These are phyloP conservation scores for Poeciliopsis turneri DNA, from an alignment of 2,797 vertebrate genomes.

Conservation along the genomic window DNA sequence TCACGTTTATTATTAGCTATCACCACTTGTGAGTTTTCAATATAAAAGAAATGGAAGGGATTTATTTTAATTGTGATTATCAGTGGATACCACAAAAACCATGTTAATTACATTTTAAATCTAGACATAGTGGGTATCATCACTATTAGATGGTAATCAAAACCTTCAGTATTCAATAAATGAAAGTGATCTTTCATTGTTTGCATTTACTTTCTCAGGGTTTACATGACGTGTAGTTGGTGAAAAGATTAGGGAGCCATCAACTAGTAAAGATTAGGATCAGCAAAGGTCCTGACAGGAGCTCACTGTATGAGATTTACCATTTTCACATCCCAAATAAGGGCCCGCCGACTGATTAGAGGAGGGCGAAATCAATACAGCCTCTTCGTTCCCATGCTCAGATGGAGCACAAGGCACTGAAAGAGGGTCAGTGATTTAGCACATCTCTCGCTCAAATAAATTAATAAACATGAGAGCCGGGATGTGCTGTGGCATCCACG, in stretches of 20 bases:
- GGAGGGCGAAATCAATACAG: conserved; percentile 74
- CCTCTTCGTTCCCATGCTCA: conserved; percentile 71
- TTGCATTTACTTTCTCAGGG: conserved; percentile 42
- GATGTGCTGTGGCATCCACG: conserved; percentile 38
- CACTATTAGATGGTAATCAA: conserved; percentile 15
- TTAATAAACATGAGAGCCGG: conserved; percentile 75
- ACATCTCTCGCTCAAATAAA: conserved; percentile 55
- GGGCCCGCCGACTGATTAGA: conserved; percentile 68
- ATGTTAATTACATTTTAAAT: not conserved
- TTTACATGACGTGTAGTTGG: conserved; percentile 61
- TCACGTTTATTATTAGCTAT: not conserved
- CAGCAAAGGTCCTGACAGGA: conserved; percentile 65
- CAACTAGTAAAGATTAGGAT: conserved; percentile 68
- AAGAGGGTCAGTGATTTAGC: conserved; percentile 76
- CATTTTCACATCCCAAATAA: conserved; percentile 67
- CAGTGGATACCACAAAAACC: not conserved
- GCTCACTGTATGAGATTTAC: conserved; percentile 70
- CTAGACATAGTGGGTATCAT: not conserved
- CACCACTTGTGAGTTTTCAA: not conserved
- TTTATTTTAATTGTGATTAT: too few relatives aligned
- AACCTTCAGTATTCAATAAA: conserved; percentile 26
- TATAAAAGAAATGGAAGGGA: not conserved
- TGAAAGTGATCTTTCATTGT: conserved; percentile 38
- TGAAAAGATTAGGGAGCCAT: conserved; percentile 69
- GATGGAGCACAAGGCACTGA: conserved; percentile 54